Evolutionary conservation across 1,140 invertebrate genomes (phyloP), one percentile per base, ranked within the genome.

Genomic region (Argopecten irradians): DNA sequence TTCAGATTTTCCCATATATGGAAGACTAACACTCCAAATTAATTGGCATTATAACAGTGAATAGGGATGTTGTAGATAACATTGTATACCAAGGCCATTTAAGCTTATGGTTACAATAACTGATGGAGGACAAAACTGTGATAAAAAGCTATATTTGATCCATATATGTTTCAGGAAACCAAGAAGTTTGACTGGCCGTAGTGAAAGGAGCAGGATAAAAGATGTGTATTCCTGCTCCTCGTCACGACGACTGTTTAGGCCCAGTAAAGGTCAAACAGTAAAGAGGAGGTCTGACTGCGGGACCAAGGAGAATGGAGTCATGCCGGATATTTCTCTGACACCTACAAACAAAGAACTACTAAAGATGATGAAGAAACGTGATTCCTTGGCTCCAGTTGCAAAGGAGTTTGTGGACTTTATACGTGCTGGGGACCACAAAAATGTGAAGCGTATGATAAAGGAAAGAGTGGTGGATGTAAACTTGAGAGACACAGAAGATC

Each of bases 401-500:
- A 28, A 34, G 35, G 87, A 88, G 28, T 82, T 88, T 32, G 84
- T 88, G 36, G 43, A 85, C 36, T 82, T 83, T 13, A 82, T 88
- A 32, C 33, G 84, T 39, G 28, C 55, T 13, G 34, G 84, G 14
- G 34, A 88, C 0, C 85, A 89, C 83, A 35, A 43, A 13, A 82
- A 90, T 83, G 36, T 90, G 28, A 90, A 90, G n/a, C 88, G 87
- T n/a, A 46, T 90, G 43, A 36, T 90, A 13, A 90, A 90, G 55
- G 85, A 86, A 16, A 85, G 86, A 16, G 55, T 82, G 19, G 86
- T 93, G 46, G 88, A 92, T 89, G 87, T 92, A 16, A 93, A 94
- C 85, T 87, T 87, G n/a, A 83, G 88, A 13, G 93, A 93, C 83
- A 85, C 89, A 11, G 91, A 92, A 32, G 91, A 93, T 88, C 88